These are phyloP conservation scores for Philereme vetulata DNA, from an alignment of 2,888 invertebrate species.

Conservation along the genomic window DNA sequence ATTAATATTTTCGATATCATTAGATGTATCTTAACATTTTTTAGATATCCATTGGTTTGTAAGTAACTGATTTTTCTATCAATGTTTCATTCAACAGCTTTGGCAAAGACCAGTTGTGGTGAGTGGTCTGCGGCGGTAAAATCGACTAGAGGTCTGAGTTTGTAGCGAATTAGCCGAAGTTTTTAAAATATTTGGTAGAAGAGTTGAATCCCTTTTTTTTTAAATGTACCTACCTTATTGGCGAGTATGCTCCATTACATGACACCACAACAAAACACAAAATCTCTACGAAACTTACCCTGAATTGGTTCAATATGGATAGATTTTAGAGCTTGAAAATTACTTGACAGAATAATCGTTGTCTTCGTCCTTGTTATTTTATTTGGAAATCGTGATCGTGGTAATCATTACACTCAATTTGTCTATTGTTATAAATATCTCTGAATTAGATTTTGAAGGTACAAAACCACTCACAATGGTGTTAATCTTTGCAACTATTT, in stretches of 20 bases:
- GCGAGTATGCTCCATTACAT: slow-evolving; percentile 49
- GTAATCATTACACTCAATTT: too few relatives aligned
- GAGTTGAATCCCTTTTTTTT: slow-evolving; percentile 54
- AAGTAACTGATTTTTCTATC: slow-evolving; percentile 25
- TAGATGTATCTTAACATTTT: slow-evolving; percentile 7
- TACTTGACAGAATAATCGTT: too few relatives aligned
- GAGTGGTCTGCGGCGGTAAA: slow-evolving; percentile 78
- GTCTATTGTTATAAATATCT: too few relatives aligned
- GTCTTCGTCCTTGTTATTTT: too few relatives aligned
- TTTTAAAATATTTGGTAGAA: slow-evolving; percentile 67
- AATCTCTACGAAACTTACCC: background rate
- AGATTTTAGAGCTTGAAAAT: too few relatives aligned
- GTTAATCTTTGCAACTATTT: background rate
- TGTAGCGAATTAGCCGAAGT: slow-evolving; percentile 69
- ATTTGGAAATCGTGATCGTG: too few relatives aligned
- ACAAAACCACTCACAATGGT: background rate
- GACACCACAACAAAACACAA: slow-evolving; percentile 48
- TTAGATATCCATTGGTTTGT: slow-evolving; percentile 18
- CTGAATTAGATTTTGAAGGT: background rate
- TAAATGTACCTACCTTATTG: slow-evolving; percentile 46
- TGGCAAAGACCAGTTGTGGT: slow-evolving; percentile 83
- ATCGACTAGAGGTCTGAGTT: slow-evolving; percentile 58
- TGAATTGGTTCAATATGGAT: background rate
- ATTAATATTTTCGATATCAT: slow-evolving; percentile 16
- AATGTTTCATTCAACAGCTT: slow-evolving; percentile 78